Evolutionary conservation across 1,140 invertebrate species (phyloP), one percentile per base, ranked within the genome.

Genomic region (Lepidostoma basale): DNA sequence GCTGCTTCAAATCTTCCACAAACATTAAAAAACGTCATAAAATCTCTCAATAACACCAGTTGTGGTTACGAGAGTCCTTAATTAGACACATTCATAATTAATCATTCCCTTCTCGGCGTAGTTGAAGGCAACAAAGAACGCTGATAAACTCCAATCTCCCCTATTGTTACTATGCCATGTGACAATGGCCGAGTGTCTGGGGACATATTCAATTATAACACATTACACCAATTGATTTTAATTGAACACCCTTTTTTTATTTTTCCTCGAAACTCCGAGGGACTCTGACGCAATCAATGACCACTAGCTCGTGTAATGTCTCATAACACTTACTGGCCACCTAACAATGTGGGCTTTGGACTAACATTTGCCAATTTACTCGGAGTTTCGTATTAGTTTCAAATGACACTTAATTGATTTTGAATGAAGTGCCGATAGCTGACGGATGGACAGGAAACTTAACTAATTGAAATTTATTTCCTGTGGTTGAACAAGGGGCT

Each of bases 171-270:
- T 33, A 40, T 33, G 25, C 9, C 54, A 39, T 8, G 54, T 28
- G 49, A 67, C 63, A 71, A 58, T 67, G 47, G 45, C 64, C 65
- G 67, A 63, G 64, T 67, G 33, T 63, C 59, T 28, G 16, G 28
- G 69, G 47, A 33, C 58, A 58, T 64, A 67, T 63, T 63, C 64
- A 71, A 71, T 71, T 71, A 71, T 67, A 49, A 62, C 56, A 62
- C 63, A 64, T 70, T 63, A 28, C 23, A 47, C 54, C 63, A 71
- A 71, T 71, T 71, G 69, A 59, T 58, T 67, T 71, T 71, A 71
- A 71, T 71, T 71, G 69, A 9, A 2, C 36, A 39, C 63, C 36
- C 16, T 70, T 70, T 59, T 42, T 52, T 16, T 54, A 54, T 54
- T 54, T 54, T 54, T 26, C 6, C 26, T 28, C 49, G 49, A 47